Evolutionary conservation across 2,113 vertebrate genomes (phyloP).

Genomic region (Blennius ocellaris): DNA sequence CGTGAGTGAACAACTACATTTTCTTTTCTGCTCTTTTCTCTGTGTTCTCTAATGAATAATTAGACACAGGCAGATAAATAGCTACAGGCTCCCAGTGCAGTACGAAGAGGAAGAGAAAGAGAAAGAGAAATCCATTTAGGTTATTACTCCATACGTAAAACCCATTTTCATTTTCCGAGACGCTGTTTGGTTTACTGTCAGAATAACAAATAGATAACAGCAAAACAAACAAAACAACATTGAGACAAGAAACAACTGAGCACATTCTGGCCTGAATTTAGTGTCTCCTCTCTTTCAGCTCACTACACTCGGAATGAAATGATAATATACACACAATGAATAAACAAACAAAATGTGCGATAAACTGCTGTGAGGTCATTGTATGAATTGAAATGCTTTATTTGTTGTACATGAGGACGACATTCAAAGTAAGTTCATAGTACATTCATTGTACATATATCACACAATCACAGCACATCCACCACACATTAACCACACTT

Average conservation of each 20-base stretch:
- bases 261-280: constrained; percentile 53
- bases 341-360: constrained; percentile 11
- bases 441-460: too few relatives aligned
- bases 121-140: constrained; percentile 81
- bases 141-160: constrained; percentile 85
- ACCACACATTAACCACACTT: too few relatives aligned
- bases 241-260: constrained; percentile 70
- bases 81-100: constrained; percentile 59
- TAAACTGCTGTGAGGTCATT: too few relatives aligned
- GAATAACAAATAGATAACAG: constrained; percentile 82
- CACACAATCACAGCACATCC: too few relatives aligned
- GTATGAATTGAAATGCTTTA: too few relatives aligned
- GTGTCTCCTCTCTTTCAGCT: constrained; percentile 42
- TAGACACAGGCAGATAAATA: constrained; percentile 80
- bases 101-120: constrained; percentile 42
- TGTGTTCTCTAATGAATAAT: constrained; percentile 84
- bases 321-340: not conserved
- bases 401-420: too few relatives aligned
- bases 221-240: constrained; percentile 72
- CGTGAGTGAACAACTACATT: constrained; percentile 67
- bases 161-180: constrained; percentile 82
- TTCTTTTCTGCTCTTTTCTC: constrained; percentile 67
- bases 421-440: too few relatives aligned
- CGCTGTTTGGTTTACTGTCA: constrained; percentile 75
- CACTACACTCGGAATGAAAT: constrained; percentile 37